Evolutionary conservation across 2,888 invertebrate genomes (phyloP), one percentile per base, ranked within the genome.

Genomic region (Zelleria hepariella): DNA sequence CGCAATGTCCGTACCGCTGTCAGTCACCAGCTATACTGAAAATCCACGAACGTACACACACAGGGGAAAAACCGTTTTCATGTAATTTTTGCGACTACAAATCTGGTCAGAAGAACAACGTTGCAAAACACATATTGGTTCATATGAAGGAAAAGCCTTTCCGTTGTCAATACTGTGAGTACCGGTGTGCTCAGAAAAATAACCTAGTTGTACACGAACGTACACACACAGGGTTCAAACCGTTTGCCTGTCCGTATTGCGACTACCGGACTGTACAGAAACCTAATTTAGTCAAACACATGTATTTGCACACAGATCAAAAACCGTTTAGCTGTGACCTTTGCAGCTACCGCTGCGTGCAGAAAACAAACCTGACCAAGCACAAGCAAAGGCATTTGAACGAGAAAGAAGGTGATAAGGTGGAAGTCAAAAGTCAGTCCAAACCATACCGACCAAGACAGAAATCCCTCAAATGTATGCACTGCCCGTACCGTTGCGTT

Each of bases 131-230:
- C n/a, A 82, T 89, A 4, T 60, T 89, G 18, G 88, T 89, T 0
- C 89, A 90, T 52, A 89, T 88, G 86, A 89, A 90, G 56, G 86
- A 89, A 57, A 90, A 90, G 63, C 89, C 89, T 0, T 89, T 85
- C 42, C 66, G 81, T 0, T 90, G 89, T 61, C 86, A 89, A 6
- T 90, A 83, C 27, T 90, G 89, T n/a, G 87, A 88, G 0, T 90
- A 90, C 23, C 65, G 82, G 0, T 89, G 89, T 52, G 89, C 89
- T 0, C 89, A 90, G 58, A 90, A 90, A 47, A 90, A 90, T 47
- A 90, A 90, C 32, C 63, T 90, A 49, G 87, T 90, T 0, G 89
- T 90, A 0, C 89, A 90, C 57, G 89, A 89, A 62, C 64, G 89
- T 1, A 90, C 89, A 0, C 89, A 89, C n/a, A 89, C 89, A 0